A percentile compares a stretch with the other conserved stretches of the same genome.
These are phyloP conservation scores for Acrobasis repandana DNA, from an alignment of 2,888 invertebrate genomes.

Conservation along the genomic window DNA sequence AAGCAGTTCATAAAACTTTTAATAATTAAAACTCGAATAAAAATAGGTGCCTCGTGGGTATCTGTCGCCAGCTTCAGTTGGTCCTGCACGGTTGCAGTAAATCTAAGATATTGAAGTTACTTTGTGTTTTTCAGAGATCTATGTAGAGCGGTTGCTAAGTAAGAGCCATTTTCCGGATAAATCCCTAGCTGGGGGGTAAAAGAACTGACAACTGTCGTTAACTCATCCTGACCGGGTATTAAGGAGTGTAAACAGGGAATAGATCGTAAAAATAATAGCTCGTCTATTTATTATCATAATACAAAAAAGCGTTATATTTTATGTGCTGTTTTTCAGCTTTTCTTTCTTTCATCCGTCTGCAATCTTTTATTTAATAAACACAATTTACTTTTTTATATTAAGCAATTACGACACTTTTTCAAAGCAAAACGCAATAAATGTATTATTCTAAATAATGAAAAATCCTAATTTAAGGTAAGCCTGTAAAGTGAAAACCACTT, in stretches of 20 bases:
- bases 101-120: conserved; percentile 24
- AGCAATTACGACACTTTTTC: too few relatives aligned
- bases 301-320: conserved; percentile 37
- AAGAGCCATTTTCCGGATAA: conserved; percentile 55
- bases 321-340: conserved; percentile 10
- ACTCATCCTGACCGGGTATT: conserved; percentile 68
- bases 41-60: conserved; percentile 63
- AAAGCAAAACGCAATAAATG: too few relatives aligned
- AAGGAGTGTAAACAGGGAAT: conserved; percentile 71
- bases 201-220: conserved; percentile 78
- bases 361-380: not conserved
- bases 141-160: conserved; percentile 44
- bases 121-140: conserved; percentile 44
- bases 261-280: conserved; percentile 65
- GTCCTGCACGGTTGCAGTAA: conserved; percentile 33
- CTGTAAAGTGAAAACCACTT: not conserved
- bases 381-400: not conserved
- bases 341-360: not conserved
- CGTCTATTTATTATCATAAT: conserved; percentile 47
- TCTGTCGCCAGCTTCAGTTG: conserved; percentile 46
- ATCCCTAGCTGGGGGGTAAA: conserved; percentile 62
- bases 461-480: too few relatives aligned
- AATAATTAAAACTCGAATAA: conserved; percentile 81
- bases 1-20: conserved; percentile 82
- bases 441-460: too few relatives aligned